Evolutionary conservation across 2,888 invertebrate genomes (phyloP).

Genomic region (Apamea sordens): DNA sequence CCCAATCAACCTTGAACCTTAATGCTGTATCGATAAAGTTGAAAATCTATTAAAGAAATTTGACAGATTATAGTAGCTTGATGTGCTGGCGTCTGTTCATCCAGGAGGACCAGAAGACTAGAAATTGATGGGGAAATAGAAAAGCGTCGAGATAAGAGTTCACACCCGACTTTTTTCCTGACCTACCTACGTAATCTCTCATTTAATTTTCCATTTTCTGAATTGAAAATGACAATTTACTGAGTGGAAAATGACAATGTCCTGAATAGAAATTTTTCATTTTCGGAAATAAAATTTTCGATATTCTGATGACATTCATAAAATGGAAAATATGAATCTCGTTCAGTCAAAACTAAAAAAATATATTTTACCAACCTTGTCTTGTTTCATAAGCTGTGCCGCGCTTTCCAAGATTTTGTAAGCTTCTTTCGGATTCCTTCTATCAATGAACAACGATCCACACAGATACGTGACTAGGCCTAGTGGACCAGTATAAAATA

Average conservation of each 20-base stretch:
- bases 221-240: background rate
- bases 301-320: background rate
- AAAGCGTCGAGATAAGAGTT: background rate
- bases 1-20: no score
- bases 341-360: background rate
- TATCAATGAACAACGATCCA: constrained; percentile 90
- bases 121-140: background rate
- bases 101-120: background rate
- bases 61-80: no score
- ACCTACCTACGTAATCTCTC: background rate
- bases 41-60: no score
- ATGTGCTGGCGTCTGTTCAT: background rate
- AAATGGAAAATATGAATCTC: background rate
- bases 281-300: background rate
- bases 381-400: background rate
- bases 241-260: background rate
- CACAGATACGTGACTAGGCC: constrained; percentile 89
- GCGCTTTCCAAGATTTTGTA: constrained; percentile 14
- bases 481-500: constrained; percentile 89
- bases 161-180: background rate
- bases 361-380: constrained; percentile 38
- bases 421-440: constrained; percentile 67
- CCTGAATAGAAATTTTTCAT: background rate
- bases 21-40: no score
- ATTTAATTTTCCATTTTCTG: background rate